Evolutionary conservation across 2,797 vertebrate genomes (phyloP).

Genomic region (Semotilus atromaculatus): DNA sequence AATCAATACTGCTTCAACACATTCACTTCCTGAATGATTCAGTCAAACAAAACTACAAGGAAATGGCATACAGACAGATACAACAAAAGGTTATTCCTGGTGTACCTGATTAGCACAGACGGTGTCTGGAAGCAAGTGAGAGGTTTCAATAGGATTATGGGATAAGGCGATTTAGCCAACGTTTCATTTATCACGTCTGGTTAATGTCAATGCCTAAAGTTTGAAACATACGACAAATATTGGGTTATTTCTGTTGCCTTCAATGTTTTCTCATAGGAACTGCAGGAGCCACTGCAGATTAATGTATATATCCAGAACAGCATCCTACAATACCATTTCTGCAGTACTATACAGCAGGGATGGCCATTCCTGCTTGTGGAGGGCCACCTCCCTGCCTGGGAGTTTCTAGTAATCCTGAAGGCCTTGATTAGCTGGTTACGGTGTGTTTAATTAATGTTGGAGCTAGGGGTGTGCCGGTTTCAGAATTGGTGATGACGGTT

Average conservation of each 20-base stretch:
- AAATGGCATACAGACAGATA: neutral
- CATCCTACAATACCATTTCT: neutral
- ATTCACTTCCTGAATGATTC: constrained; percentile 6
- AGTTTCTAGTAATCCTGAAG: constrained; percentile 9
- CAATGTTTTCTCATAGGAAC: neutral
- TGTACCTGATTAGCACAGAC: constrained; percentile 3
- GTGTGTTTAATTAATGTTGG: neutral
- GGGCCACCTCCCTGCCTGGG: neutral
- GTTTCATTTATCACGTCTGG: constrained; percentile 40
- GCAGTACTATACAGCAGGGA: neutral
- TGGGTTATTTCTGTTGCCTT: neutral
- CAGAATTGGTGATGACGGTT: no score
- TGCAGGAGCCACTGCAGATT: neutral
- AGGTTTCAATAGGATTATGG: constrained; percentile 49
- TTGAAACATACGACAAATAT: constrained; percentile 20
- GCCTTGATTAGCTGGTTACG: neutral
- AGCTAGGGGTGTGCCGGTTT: no score
- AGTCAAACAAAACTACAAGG: neutral
- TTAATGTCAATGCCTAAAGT: constrained; percentile 17
- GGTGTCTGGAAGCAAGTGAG: constrained; percentile 23
- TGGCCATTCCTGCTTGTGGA: neutral
- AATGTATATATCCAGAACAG: neutral
- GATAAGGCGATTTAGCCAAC: constrained; percentile 35
- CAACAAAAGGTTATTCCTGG: constrained; percentile 25
- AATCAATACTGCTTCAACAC: constrained; percentile 6